Conservation (phyloP, 2,888 invertebrate genomes). For the Apotomis capreana region DNA sequence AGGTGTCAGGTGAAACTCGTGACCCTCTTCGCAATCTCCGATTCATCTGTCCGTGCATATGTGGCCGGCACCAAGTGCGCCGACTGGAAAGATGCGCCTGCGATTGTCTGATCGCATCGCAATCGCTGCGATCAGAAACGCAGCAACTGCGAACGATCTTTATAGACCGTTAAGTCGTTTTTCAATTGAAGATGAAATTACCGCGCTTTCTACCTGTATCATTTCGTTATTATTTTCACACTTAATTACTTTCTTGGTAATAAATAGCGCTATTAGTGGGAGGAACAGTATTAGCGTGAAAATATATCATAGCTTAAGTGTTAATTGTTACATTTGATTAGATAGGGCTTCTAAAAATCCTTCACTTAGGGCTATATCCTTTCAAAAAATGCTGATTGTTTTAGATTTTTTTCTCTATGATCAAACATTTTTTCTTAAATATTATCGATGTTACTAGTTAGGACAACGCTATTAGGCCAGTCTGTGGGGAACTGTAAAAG, state of each 20-base stretch:
- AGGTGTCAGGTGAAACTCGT: conserved; percentile 18
- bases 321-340: too few species aligned
- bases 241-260: conserved; percentile 28
- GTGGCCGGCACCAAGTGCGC: conserved; percentile 15
- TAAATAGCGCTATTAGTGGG: conserved; percentile 15
- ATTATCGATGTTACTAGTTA: too few species aligned
- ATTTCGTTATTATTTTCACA: conserved; percentile 32
- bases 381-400: too few species aligned
- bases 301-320: too few species aligned
- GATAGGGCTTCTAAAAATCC: too few species aligned
- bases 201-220: conserved; percentile 25
- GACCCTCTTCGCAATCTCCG: conserved; percentile 23
- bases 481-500: too few species aligned
- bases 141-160: background rate
- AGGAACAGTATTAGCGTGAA: background rate
- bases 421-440: too few species aligned
- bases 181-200: background rate
- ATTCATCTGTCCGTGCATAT: conserved; percentile 4
- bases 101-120: conserved; percentile 27
- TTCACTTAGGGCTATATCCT: too few species aligned
- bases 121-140: background rate
- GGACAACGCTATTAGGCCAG: too few species aligned
- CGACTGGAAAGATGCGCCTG: conserved; percentile 27
- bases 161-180: background rate
- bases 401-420: too few species aligned